phyloP scores from a whole-genome alignment of 2,113 vertebrate species.

The Bubo blakistoni region DNA sequence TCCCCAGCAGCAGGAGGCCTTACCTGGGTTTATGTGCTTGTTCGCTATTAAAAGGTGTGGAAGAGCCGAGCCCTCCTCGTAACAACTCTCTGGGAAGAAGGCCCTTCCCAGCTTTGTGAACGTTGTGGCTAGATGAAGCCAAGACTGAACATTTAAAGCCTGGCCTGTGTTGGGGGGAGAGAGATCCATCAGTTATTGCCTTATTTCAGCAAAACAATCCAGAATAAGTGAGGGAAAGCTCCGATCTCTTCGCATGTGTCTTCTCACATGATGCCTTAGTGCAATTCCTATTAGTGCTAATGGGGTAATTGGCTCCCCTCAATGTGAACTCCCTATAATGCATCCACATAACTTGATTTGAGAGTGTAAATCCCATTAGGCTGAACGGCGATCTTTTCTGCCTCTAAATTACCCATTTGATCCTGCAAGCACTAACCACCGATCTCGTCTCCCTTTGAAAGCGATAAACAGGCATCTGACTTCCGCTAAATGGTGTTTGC shows the following conservation, averaged over 20 bases:
- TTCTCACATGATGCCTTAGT: slow-evolving; percentile 37
- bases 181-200: neutral
- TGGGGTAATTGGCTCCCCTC: slow-evolving; percentile 59
- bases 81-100: neutral
- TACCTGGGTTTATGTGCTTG: neutral
- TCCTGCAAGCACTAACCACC: slow-evolving; percentile 20
- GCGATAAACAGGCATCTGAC: slow-evolving; percentile 1
- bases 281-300: slow-evolving; percentile 59
- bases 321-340: slow-evolving; percentile 54
- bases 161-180: neutral
- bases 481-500: slow-evolving; percentile 12
- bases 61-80: neutral
- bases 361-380: slow-evolving; percentile 56
- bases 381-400: slow-evolving; percentile 53
- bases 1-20: neutral
- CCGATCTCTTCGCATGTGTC: neutral
- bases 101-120: neutral
- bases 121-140: neutral
- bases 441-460: slow-evolving; percentile 33
- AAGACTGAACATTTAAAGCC: neutral
- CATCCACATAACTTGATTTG: slow-evolving; percentile 59
- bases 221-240: neutral
- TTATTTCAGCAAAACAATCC: neutral
- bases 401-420: slow-evolving; percentile 56
- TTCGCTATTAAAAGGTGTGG: neutral